These are phyloP conservation scores for Drosophila lacicola DNA, from an alignment of 2,888 invertebrate genomes.

Conservation along the genomic window DNA sequence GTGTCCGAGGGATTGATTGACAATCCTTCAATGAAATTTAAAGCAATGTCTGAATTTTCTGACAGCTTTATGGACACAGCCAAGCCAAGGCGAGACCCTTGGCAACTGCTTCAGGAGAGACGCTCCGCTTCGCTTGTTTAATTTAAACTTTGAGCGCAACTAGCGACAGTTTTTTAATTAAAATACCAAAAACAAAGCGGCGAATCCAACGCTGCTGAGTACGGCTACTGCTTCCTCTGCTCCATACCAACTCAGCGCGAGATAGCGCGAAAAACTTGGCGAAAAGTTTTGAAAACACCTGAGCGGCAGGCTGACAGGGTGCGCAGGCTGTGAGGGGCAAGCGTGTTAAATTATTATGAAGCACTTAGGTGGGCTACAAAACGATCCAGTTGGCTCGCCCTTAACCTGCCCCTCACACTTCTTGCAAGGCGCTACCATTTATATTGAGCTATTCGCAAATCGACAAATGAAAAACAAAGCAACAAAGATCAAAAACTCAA, in stretches of 20 bases:
- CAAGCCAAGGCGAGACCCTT: conserved; percentile 8
- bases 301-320: conserved; percentile 20
- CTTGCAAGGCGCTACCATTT: conserved; percentile 44
- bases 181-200: conserved; percentile 79
- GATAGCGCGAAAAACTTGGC: conserved; percentile 71
- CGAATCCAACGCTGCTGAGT: conserved; percentile 33
- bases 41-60: conserved; percentile 28
- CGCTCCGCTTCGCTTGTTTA: conserved; percentile 51
- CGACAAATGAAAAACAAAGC: conserved; percentile 68
- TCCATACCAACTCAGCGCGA: conserved; percentile 25
- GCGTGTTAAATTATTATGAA: conserved; percentile 77
- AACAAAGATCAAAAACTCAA: conserved; percentile 69
- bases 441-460: conserved; percentile 70
- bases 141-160: conserved; percentile 79
- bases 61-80: conserved; percentile 50
- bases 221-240: conserved; percentile 1
- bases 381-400: conserved; percentile 53
- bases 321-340: conserved; percentile 20
- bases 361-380: conserved; percentile 69
- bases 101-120: conserved; percentile 37
- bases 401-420: neutral
- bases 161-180: conserved; percentile 81
- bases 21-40: conserved; percentile 46
- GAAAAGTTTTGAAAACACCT: conserved; percentile 72
- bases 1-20: conserved; percentile 4